Conservation (phyloP, 2,888 invertebrate species). For the Pseudococcus longispinus region DNA sequence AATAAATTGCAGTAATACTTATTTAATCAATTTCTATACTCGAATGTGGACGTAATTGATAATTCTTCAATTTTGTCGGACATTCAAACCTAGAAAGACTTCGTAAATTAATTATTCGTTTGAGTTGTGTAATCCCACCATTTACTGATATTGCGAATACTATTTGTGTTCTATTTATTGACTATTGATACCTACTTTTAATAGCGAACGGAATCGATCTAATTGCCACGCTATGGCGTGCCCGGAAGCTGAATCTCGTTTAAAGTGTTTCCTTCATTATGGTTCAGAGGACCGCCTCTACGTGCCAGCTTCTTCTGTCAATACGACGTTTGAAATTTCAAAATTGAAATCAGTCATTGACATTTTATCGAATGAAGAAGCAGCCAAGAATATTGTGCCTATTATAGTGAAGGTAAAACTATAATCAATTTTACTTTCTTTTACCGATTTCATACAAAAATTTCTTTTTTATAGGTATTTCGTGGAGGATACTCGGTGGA, state of each 20-base stretch:
- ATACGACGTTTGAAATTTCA: background rate
- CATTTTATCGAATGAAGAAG: conserved; percentile 1
- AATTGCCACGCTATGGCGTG: conserved; percentile 33
- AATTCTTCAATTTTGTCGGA: too few relatives aligned
- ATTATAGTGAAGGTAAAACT: conserved; percentile 37
- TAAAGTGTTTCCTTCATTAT: conserved; percentile 52
- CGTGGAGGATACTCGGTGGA: conserved; percentile 30
- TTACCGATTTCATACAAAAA: too few relatives aligned
- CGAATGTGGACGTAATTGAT: background rate
- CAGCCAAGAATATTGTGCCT: conserved; percentile 29
- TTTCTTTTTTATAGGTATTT: conserved; percentile 13
- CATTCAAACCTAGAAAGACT: too few relatives aligned
- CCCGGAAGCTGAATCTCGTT: conserved; percentile 40
- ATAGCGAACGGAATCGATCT: background rate
- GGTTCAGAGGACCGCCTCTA: conserved; percentile 42
- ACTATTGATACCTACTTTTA: background rate
- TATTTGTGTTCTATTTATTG: background rate
- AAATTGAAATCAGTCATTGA: conserved; percentile 32
- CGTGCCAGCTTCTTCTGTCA: background rate
- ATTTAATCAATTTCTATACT: background rate
- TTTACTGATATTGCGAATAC: too few relatives aligned
- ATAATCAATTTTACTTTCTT: background rate
- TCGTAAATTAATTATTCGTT: too few relatives aligned
- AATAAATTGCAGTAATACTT: background rate
- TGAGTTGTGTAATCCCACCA: too few relatives aligned